A percentile compares a stretch with the other conserved stretches of the same genome.
phyloP scores from a whole-genome alignment of 37 sponge, comb jelly and placozoan genomes.

The Chondrosia reniformis region DNA sequence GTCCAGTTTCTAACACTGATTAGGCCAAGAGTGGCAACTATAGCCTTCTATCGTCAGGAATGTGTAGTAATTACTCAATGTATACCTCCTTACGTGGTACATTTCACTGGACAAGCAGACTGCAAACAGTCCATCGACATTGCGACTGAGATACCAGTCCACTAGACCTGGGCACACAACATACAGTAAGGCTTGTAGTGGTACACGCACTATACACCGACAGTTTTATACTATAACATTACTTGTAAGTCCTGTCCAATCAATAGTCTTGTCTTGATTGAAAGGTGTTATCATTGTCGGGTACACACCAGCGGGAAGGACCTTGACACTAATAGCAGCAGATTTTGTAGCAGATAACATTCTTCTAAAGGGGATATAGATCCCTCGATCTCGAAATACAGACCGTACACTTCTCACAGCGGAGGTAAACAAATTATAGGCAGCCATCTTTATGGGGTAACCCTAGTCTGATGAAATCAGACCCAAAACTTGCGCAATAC shows the following conservation, averaged over 20 bases:
- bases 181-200: not conserved
- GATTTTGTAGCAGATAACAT: too few species aligned
- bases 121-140: conserved; percentile 78
- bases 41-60: too few species aligned
- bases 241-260: conserved; percentile 39
- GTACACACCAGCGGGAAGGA: conserved; percentile 68
- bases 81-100: conserved; percentile 53
- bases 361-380: too few species aligned
- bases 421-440: too few species aligned
- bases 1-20: too few species aligned
- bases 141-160: conserved; percentile 84
- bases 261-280: conserved; percentile 72
- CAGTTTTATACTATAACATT: not conserved
- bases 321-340: not conserved
- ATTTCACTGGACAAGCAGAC: conserved; percentile 91
- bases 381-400: too few species aligned
- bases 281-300: conserved; percentile 93
- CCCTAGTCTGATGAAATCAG: too few species aligned
- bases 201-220: not conserved
- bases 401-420: too few species aligned
- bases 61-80: not conserved
- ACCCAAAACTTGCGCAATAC: too few species aligned
- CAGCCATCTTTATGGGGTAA: too few species aligned
- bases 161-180: conserved; percentile 45
- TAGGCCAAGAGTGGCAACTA: too few species aligned